Percentiles rank a stretch among this genome's conserved stretches.
Evolutionary conservation across 2,797 vertebrate species (phyloP).

Genomic region (Sus cebifrons): DNA sequence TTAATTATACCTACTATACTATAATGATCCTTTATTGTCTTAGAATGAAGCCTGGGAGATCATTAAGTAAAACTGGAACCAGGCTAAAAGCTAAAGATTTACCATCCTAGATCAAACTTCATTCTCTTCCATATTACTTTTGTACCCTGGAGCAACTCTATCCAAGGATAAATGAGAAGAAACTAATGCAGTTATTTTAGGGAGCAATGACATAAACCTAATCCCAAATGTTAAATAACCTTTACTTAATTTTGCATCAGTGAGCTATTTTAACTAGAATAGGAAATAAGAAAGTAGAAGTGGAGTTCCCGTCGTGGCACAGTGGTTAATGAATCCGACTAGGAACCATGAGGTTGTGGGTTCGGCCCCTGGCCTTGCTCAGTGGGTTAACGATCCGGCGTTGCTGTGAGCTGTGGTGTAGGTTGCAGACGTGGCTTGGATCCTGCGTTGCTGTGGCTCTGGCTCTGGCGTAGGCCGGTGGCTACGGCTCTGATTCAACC

Average conservation of each 20-base stretch:
- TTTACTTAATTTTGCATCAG: neutral
- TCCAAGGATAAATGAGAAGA: neutral
- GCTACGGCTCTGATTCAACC: no score
- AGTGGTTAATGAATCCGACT: no score
- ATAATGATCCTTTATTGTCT: neutral
- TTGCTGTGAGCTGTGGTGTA: no score
- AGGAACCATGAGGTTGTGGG: no score
- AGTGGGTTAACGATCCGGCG: no score
- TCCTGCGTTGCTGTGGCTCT: no score
- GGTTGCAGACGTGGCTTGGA: no score
- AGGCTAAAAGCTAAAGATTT: conserved; percentile 9
- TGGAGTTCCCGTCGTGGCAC: no score
- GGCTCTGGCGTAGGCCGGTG: no score
- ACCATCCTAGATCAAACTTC: conserved; percentile 16
- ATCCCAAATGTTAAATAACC: neutral
- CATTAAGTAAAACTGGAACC: conserved; percentile 2
- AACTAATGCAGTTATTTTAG: neutral
- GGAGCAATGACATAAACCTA: neutral
- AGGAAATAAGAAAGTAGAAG: neutral
- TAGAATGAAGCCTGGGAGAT: neutral
- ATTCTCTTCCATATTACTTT: neutral
- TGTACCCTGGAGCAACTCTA: neutral
- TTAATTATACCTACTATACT: neutral
- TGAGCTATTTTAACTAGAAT: neutral
- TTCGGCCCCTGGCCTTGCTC: no score